These are phyloP conservation scores for Pristionchus entomophagus DNA, from an alignment of 2,888 invertebrate genomes.

Conservation along the genomic window DNA sequence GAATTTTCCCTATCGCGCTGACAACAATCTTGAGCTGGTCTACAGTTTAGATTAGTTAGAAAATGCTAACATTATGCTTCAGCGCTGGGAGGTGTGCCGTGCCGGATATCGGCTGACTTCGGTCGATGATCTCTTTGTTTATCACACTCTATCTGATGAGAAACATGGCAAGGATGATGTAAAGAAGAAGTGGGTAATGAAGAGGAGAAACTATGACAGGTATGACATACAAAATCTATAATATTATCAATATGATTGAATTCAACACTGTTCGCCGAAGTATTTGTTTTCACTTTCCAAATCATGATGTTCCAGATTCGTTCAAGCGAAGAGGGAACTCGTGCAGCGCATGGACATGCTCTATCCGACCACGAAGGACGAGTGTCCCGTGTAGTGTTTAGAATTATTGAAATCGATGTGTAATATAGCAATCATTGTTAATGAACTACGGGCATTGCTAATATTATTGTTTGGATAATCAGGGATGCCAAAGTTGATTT, in stretches of 20 bases:
- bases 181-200: background rate
- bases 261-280: no score
- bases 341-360: background rate
- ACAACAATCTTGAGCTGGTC: slow-evolving; percentile 35
- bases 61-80: background rate
- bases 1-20: slow-evolving; percentile 16
- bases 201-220: background rate
- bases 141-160: slow-evolving; percentile 45
- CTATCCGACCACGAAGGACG: background rate
- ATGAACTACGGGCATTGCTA: no score
- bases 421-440: no score
- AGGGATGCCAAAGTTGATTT: no score
- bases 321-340: background rate
- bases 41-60: no score
- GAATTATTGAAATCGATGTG: no score
- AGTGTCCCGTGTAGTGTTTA: background rate
- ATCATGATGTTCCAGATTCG: background rate
- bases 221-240: background rate
- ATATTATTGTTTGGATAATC: no score
- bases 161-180: background rate
- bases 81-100: slow-evolving; percentile 62
- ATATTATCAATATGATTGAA: no score
- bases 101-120: slow-evolving; percentile 55
- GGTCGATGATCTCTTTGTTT: slow-evolving; percentile 59
- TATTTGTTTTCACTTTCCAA: background rate